Conservation (phyloP, 2,888 invertebrate genomes). For the Eledone cirrhosa region DNA sequence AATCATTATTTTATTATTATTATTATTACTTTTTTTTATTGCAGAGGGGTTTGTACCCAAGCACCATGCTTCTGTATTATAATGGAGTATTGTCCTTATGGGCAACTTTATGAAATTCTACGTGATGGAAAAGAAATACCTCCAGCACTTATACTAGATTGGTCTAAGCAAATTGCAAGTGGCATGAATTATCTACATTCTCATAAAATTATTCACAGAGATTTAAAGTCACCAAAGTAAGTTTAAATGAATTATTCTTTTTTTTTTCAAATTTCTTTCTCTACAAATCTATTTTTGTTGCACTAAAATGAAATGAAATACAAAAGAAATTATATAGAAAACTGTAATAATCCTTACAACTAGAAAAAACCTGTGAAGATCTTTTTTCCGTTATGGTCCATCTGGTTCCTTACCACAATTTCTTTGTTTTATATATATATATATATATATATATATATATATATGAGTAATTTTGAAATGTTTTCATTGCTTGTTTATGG, state of each 20-base stretch:
- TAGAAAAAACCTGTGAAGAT: too few relatives aligned
- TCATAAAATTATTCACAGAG: slow-evolving; percentile 96
- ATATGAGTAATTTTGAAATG: too few relatives aligned
- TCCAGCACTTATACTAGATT: slow-evolving; percentile 86
- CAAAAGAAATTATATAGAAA: too few relatives aligned
- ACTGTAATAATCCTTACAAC: too few relatives aligned
- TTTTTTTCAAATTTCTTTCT: slow-evolving; percentile 3
- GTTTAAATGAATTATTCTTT: slow-evolving; percentile 61
- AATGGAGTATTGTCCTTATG: slow-evolving; percentile 98
- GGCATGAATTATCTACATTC: slow-evolving; percentile 97
- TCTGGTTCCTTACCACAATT: too few relatives aligned
- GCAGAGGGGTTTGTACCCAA: slow-evolving; percentile 90
- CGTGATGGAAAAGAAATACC: slow-evolving; percentile 84
- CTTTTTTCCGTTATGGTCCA: too few relatives aligned
- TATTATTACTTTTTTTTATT: slow-evolving; percentile 47
- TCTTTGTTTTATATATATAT: too few relatives aligned
- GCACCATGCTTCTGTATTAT: slow-evolving; percentile 92
- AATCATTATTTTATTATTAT: too few relatives aligned
- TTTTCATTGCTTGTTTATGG: too few relatives aligned
- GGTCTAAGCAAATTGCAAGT: slow-evolving; percentile 93
- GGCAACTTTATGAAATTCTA: slow-evolving; percentile 90
- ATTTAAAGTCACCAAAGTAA: slow-evolving; percentile 99
- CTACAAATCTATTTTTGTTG: background rate
- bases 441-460: too few relatives aligned
- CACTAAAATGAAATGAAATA: background rate